phyloP scores from a whole-genome alignment of 1,140 invertebrate species.

The Lucilia cuprina region DNA sequence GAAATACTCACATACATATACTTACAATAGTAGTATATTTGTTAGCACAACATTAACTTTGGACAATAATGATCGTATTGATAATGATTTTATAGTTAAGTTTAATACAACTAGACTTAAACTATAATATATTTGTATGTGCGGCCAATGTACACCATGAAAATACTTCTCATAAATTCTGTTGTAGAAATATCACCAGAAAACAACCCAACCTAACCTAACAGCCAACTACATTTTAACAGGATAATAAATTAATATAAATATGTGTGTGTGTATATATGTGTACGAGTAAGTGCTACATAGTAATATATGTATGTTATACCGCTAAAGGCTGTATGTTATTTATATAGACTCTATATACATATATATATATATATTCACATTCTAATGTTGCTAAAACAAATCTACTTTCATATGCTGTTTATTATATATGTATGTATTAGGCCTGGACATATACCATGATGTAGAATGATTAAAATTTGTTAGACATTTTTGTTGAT shows the following conservation, averaged over 20 bases:
- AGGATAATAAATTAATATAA: background rate
- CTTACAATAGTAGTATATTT: background rate
- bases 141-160: too few relatives aligned
- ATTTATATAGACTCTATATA: background rate
- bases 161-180: too few relatives aligned
- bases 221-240: too few relatives aligned
- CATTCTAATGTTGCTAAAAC: background rate
- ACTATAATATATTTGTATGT: background rate
- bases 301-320: background rate
- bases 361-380: background rate
- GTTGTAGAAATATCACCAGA: too few relatives aligned
- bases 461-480: slow-evolving; percentile 3
- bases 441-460: background rate
- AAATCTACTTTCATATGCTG: background rate
- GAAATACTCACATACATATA: background rate
- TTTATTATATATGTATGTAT: background rate
- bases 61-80: slow-evolving; percentile 18
- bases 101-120: background rate
- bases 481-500: background rate
- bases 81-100: slow-evolving; percentile 28
- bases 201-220: too few relatives aligned
- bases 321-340: background rate
- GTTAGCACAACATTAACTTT: slow-evolving; percentile 14
- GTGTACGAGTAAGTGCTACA: background rate
- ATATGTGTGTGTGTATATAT: background rate